These are phyloP conservation scores for Schizopygopsis pylzovi DNA, from an alignment of 2,797 vertebrate genomes.

Conservation along the genomic window DNA sequence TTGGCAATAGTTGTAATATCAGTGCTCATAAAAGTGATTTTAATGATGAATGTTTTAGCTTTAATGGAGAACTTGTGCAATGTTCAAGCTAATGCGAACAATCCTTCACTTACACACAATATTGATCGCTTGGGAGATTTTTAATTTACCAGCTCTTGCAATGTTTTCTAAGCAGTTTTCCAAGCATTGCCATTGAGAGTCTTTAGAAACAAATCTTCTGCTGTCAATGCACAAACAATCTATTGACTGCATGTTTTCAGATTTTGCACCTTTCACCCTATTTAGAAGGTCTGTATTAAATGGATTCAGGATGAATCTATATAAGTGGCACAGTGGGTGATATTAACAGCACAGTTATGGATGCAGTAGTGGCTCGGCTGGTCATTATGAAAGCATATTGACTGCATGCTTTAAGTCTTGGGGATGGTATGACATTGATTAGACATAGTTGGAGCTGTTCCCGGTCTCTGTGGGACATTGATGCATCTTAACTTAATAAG, in stretches of 20 bases:
- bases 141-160: conserved; percentile 23
- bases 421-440: conserved; percentile 51
- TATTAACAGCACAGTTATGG: conserved; percentile 52
- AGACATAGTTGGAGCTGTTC: conserved; percentile 46
- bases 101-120: conserved; percentile 6
- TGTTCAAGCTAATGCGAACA: conserved; percentile 27
- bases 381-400: conserved; percentile 54
- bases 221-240: conserved; percentile 7
- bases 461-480: conserved; percentile 40
- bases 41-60: conserved; percentile 29
- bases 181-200: neutral
- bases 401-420: conserved; percentile 48
- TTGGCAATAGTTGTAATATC: conserved; percentile 12
- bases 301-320: conserved; percentile 39
- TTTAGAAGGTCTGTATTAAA: conserved; percentile 26
- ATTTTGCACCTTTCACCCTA: conserved; percentile 23
- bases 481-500: conserved; percentile 55
- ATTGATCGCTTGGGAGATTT: conserved; percentile 21
- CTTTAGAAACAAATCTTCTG: conserved; percentile 14
- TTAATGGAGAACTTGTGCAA: conserved; percentile 38
- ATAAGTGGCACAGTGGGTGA: conserved; percentile 16
- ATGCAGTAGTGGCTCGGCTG: conserved; percentile 22
- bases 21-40: conserved; percentile 15
- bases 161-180: conserved; percentile 27
- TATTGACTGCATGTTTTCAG: conserved; percentile 13